Base-by-base conservation (phyloP, 2,113 vertebrate genomes). In the Pica pica region DNA sequence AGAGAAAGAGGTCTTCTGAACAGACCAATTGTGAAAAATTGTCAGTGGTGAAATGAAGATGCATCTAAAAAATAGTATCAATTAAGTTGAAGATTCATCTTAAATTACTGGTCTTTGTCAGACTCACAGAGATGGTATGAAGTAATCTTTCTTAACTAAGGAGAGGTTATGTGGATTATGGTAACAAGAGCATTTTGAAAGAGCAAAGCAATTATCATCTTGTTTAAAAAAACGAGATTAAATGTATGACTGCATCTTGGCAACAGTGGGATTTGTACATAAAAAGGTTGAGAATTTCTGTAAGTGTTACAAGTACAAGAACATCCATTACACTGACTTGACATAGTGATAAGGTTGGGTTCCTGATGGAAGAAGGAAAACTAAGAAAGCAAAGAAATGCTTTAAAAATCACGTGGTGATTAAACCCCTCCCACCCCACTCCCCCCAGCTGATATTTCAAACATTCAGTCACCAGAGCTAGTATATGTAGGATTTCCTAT, bases 251-350 rank as follows among this genome's bases (percentile, higher is more conserved):
- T 57, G 41, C 83, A 24, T 11, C 26, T 55, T 55, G 47, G 37
- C 50, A 93, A 8, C 15, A 61, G 46, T 1, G 4, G 42, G 39
- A 33, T 75, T 90, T 70, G 24, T 39, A 19, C 28, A 7, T 77
- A 11, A 56, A 67, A 49, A 49, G 10, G 9, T 22, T 21, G 50
- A 44, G 44, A 56, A 46, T 39, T 81, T 70, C 65, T 89, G 33
- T 59, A 60, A 49, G 50, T 13, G 3, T 83, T 86, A 14, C 13
- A 77, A 39, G 22, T 83, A 27, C 37, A 39, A 44, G 24, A 90
- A 23, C 0, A 0, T 15, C 31, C 30, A 6, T 68, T 65, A 2
- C 18, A 9, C 7, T 61, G 57, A 11, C 52, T 39, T 67, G 55
- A 55, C 50, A 27, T 27, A 35, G 31, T 42, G 33, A 13, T 65